These are phyloP conservation scores for Eubasilissa splendida DNA, from an alignment of 2,888 invertebrate species.

Conservation along the genomic window DNA sequence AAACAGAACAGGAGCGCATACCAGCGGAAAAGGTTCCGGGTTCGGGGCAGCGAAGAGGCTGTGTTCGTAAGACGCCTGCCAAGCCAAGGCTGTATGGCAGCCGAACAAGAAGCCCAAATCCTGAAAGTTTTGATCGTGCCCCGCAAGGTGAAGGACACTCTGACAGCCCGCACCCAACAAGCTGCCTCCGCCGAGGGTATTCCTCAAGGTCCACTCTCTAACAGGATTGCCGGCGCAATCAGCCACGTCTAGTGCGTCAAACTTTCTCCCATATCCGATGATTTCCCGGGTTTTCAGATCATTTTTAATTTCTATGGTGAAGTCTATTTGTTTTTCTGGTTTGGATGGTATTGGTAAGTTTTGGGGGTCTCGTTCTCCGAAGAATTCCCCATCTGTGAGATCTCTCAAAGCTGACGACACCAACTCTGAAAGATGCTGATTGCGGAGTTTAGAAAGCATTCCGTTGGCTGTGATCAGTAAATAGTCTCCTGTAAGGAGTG, in stretches of 20 bases:
- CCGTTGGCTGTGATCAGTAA: constrained; percentile 86
- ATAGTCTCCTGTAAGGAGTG: constrained; percentile 89
- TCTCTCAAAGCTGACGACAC: constrained; percentile 88
- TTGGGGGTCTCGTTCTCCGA: constrained; percentile 81
- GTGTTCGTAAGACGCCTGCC: constrained; percentile 60
- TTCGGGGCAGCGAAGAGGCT: constrained; percentile 28
- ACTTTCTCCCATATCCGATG: constrained; percentile 46
- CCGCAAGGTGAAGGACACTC: constrained; percentile 83
- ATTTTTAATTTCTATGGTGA: constrained; percentile 6
- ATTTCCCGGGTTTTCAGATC: constrained; percentile 44
- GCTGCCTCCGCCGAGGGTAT: constrained; percentile 80
- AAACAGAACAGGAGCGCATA: constrained; percentile 88
- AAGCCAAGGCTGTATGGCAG: constrained; percentile 78
- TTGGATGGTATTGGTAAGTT: constrained; percentile 81
- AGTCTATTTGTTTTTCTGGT: constrained; percentile 63
- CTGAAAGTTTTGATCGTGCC: constrained; percentile 78
- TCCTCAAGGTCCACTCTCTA: constrained; percentile 81
- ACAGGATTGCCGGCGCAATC: constrained; percentile 73
- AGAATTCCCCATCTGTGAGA: constrained; percentile 87
- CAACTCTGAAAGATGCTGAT: constrained; percentile 83
- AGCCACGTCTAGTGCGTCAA: constrained; percentile 62
- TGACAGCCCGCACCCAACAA: constrained; percentile 83
- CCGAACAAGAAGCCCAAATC: constrained; percentile 85
- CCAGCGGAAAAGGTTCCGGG: constrained; percentile 74
- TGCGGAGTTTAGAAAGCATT: constrained; percentile 81